Conservation (phyloP, 2,113 vertebrate species). For the Muntiacus muntjak region DNA sequence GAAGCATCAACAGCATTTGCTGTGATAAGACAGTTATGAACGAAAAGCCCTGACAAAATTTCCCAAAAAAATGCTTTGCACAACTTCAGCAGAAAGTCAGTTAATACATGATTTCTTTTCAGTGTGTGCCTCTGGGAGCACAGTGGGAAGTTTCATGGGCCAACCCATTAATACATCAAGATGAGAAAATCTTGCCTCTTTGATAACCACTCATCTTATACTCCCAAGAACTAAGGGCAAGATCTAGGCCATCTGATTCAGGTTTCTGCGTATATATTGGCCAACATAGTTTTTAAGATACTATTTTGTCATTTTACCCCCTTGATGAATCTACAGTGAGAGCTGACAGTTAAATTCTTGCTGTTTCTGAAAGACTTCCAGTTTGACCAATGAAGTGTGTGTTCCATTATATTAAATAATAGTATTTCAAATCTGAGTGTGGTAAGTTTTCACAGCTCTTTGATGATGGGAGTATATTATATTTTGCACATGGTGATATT, state of each 20-base stretch:
- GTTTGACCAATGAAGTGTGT: not conserved
- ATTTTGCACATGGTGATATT: not conserved
- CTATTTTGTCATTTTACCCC: not conserved
- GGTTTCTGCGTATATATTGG: not conserved
- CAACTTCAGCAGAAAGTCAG: not conserved
- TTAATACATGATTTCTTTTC: not conserved
- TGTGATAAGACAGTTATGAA: not conserved
- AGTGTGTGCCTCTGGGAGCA: not conserved
- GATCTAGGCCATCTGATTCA: not conserved
- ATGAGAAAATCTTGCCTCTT: not conserved
- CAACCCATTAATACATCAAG: not conserved
- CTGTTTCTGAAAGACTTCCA: not conserved
- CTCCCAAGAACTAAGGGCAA: not conserved
- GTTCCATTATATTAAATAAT: not conserved
- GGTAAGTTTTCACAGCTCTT: not conserved
- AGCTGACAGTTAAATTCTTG: not conserved
- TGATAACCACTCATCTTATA: not conserved
- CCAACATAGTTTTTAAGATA: not conserved
- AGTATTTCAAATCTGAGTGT: not conserved
- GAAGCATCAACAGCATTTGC: not conserved
- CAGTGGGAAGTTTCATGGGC: not conserved
- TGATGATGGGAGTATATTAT: not conserved
- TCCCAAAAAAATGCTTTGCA: not conserved
- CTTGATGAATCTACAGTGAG: not conserved
- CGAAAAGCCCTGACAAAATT: not conserved